Percentiles rank a stretch among this genome's conserved stretches.
phyloP scores from a whole-genome alignment of 1,140 invertebrate genomes.

The Belonocnema kinseyi region DNA sequence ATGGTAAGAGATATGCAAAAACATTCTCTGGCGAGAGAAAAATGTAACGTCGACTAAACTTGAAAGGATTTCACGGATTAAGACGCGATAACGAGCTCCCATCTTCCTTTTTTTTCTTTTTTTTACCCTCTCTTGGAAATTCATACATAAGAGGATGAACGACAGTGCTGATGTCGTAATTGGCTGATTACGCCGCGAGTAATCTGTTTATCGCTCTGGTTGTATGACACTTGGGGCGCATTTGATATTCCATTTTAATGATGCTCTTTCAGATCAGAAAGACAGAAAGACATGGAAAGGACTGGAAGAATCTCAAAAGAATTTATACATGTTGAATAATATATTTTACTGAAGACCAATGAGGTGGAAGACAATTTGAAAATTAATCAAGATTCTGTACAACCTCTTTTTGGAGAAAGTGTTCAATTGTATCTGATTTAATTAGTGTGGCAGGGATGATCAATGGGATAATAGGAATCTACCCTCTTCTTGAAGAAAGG shows the following conservation, averaged over 20 bases:
- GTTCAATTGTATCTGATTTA: not conserved
- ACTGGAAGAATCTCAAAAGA: slow-evolving; percentile 20
- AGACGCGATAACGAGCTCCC: slow-evolving; percentile 65
- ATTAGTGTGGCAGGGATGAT: not conserved
- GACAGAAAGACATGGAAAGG: slow-evolving; percentile 1
- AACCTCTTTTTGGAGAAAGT: not conserved
- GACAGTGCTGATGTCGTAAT: slow-evolving; percentile 46
- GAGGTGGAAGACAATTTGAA: not conserved
- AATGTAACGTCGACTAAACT: slow-evolving; percentile 51
- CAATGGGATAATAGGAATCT: not conserved
- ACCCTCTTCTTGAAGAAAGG: not conserved
- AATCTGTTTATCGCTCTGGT: slow-evolving; percentile 48
- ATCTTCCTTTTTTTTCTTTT: slow-evolving; percentile 44
- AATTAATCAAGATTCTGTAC: not conserved
- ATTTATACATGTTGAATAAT: not conserved
- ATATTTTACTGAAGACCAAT: not conserved
- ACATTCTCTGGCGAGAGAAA: slow-evolving; percentile 38
- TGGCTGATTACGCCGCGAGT: slow-evolving; percentile 60
- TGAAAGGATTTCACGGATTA: slow-evolving; percentile 67
- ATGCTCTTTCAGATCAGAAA: slow-evolving; percentile 6
- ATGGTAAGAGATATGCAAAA: slow-evolving; percentile 6
- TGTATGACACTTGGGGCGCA: slow-evolving; percentile 32
- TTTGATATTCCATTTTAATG: slow-evolving; percentile 32
- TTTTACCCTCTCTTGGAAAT: slow-evolving; percentile 40
- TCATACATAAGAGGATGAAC: slow-evolving; percentile 24